Percentiles rank a stretch among this genome's conserved stretches.
Conservation (phyloP, 1,140 invertebrate genomes). For the Drosophila simulans region DNA sequence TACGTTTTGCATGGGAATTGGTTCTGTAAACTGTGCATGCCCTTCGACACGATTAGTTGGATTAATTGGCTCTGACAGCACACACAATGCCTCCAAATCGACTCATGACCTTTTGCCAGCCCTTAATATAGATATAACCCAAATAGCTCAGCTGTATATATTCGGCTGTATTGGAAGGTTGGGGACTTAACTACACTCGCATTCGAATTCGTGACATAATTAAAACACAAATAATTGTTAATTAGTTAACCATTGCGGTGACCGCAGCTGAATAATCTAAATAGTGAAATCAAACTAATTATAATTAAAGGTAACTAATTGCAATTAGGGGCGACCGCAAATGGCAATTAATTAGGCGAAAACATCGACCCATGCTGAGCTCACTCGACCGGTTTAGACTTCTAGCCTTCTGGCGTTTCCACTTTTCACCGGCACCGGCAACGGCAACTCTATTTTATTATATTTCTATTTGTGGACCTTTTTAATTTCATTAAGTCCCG, state of each 20-base stretch:
- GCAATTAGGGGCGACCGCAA: constrained; percentile 57
- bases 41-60: constrained; percentile 42
- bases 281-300: constrained; percentile 68
- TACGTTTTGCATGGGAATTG: constrained; percentile 25
- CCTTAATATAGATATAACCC: constrained; percentile 7
- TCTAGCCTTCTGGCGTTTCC: neutral
- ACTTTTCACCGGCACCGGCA: neutral
- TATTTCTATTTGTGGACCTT: constrained; percentile 76
- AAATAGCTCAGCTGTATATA: neutral
- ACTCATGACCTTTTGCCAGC: constrained; percentile 7
- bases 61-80: constrained; percentile 42
- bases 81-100: constrained; percentile 1
- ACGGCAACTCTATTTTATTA: constrained; percentile 73
- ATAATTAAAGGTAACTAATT: constrained; percentile 74
- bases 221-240: constrained; percentile 43
- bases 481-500: constrained; percentile 71
- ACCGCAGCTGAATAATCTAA: constrained; percentile 45
- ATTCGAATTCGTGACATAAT: constrained; percentile 26
- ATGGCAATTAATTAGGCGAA: constrained; percentile 70
- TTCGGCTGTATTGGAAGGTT: neutral
- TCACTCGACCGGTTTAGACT: constrained; percentile 16
- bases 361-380: constrained; percentile 49
- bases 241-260: constrained; percentile 59
- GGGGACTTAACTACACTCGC: neutral
- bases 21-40: constrained; percentile 25